Conservation (phyloP, 2,888 invertebrate species). For the Aporophyla lueneburgensis region DNA sequence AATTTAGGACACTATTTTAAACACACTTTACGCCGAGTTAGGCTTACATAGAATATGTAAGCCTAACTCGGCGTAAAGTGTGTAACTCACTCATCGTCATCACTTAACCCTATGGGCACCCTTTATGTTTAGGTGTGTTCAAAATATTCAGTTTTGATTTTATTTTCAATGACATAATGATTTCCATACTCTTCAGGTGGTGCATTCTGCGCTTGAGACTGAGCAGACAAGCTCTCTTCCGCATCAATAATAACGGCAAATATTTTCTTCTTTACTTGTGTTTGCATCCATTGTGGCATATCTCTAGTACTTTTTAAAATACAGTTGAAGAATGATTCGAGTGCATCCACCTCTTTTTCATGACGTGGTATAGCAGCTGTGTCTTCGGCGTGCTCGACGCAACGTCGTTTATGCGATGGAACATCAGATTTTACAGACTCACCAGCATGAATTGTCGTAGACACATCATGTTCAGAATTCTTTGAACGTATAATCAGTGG, state of each 20-base stretch:
- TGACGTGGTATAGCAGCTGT: slow-evolving; percentile 48
- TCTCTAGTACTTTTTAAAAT: slow-evolving; percentile 83
- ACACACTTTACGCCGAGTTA: not conserved
- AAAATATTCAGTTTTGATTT: slow-evolving; percentile 81
- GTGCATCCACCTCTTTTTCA: slow-evolving; percentile 76
- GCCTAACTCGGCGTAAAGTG: too few species aligned
- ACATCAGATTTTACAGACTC: slow-evolving; percentile 64
- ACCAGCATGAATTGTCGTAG: slow-evolving; percentile 73
- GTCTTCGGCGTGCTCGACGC: slow-evolving; percentile 65
- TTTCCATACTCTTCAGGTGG: slow-evolving; percentile 48
- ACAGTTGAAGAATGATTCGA: slow-evolving; percentile 85
- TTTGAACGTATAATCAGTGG: slow-evolving; percentile 60
- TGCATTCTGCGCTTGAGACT: slow-evolving; percentile 66
- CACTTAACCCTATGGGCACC: too few species aligned
- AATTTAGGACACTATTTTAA: not conserved
- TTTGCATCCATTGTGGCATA: slow-evolving; percentile 88
- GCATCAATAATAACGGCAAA: slow-evolving; percentile 86
- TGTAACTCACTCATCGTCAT: not conserved
- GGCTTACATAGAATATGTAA: too few species aligned
- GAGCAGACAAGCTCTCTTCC: slow-evolving; percentile 80
- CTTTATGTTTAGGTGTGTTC: slow-evolving; percentile 68
- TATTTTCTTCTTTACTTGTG: slow-evolving; percentile 87
- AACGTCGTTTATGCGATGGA: slow-evolving; percentile 72
- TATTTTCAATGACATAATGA: slow-evolving; percentile 71
- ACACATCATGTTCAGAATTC: slow-evolving; percentile 78